phyloP scores from a whole-genome alignment of 2,888 invertebrate genomes.

The Yponomeuta malinellus region DNA sequence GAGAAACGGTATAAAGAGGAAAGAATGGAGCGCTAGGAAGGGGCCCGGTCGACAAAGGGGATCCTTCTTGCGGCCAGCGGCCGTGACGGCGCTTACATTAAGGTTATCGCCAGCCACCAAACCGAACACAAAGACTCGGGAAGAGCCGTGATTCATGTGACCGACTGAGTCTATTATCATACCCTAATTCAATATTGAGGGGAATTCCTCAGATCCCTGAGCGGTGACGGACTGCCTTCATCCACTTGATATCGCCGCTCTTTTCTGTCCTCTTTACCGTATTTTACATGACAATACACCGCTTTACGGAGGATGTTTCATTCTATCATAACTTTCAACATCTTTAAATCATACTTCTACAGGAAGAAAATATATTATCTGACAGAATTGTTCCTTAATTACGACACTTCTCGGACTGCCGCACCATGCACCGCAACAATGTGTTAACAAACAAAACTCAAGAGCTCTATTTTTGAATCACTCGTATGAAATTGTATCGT shows the following conservation, averaged over 20 bases:
- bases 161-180: conserved; percentile 56
- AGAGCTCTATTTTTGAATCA: too few species aligned
- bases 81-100: conserved; percentile 75
- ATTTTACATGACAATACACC: not conserved
- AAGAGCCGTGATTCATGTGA: conserved; percentile 67
- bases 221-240: conserved; percentile 1
- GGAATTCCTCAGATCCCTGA: conserved; percentile 5
- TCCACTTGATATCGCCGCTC: not conserved
- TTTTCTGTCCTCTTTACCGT: not conserved
- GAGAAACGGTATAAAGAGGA: conserved; percentile 71
- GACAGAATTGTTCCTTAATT: too few species aligned
- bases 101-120: conserved; percentile 73
- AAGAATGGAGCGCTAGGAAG: conserved; percentile 65
- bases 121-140: conserved; percentile 53
- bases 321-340: too few species aligned
- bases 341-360: too few species aligned
- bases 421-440: too few species aligned
- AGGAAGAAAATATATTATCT: too few species aligned
- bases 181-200: conserved; percentile 51
- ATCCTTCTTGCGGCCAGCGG: conserved; percentile 70
- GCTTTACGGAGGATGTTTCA: not conserved
- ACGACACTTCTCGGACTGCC: too few species aligned
- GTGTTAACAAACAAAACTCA: too few species aligned
- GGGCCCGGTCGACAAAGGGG: conserved; percentile 65
- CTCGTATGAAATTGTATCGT: too few species aligned